Percentiles rank a stretch among this genome's conserved stretches.
Evolutionary conservation across 1,140 invertebrate species (phyloP).

Genomic region (Calliopsis andreniformis): DNA sequence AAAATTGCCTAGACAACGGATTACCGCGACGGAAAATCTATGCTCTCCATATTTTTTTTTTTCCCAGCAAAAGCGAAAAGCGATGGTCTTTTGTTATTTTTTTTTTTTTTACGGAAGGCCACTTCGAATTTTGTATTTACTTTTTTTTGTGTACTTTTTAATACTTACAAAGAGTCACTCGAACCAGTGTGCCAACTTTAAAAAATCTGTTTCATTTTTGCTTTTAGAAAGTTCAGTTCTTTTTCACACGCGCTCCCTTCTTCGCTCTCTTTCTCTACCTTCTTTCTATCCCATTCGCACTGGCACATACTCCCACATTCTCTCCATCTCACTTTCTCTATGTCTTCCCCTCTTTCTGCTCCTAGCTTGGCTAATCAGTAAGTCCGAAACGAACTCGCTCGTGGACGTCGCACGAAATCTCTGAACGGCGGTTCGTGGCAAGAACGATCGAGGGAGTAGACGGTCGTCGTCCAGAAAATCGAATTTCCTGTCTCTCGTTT

Average conservation of each 20-base stretch:
- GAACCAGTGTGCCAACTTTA: slow-evolving; percentile 48
- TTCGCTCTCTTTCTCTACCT: slow-evolving; percentile 7
- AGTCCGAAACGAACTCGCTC: slow-evolving; percentile 39
- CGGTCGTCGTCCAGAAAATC: too few relatives aligned
- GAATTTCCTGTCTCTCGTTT: too few relatives aligned
- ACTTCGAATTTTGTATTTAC: slow-evolving; percentile 77
- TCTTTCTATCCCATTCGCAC: background rate
- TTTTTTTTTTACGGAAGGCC: slow-evolving; percentile 78
- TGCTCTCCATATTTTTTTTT: slow-evolving; percentile 35
- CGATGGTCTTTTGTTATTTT: slow-evolving; percentile 75
- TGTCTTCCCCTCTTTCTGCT: slow-evolving; percentile 1
- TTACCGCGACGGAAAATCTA: slow-evolving; percentile 51
- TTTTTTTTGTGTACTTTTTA: slow-evolving; percentile 69
- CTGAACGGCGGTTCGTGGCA: slow-evolving; percentile 22
- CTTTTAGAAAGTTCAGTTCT: slow-evolving; percentile 49
- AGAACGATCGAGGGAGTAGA: slow-evolving; percentile 43
- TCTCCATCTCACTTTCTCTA: background rate
- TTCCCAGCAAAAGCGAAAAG: slow-evolving; percentile 66
- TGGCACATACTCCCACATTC: background rate
- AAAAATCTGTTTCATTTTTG: slow-evolving; percentile 33
- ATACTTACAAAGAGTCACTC: slow-evolving; percentile 74
- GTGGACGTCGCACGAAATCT: slow-evolving; percentile 41
- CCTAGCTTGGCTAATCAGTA: slow-evolving; percentile 3
- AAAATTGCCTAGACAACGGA: slow-evolving; percentile 58
- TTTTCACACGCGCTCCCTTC: slow-evolving; percentile 10